A percentile compares a stretch with the other conserved stretches of the same genome.
phyloP scores from a whole-genome alignment of 2,888 invertebrate species.

The Anthrax anthrax region DNA sequence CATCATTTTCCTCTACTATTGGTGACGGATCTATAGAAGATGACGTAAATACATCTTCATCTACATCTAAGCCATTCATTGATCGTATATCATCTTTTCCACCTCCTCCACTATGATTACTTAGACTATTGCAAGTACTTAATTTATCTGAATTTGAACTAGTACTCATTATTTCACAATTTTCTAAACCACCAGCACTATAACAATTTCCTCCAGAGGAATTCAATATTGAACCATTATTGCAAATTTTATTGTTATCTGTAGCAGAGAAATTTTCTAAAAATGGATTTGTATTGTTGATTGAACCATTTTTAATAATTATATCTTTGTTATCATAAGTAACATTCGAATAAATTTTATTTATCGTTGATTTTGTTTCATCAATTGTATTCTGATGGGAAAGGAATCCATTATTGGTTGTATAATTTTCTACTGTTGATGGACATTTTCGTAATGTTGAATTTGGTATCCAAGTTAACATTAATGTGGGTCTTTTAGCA shows the following conservation, averaged over 20 bases:
- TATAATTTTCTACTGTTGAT: constrained; percentile 46
- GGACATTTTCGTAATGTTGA: constrained; percentile 76
- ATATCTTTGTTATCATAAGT: neutral
- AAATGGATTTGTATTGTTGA: constrained; percentile 35
- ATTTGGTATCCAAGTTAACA: constrained; percentile 92
- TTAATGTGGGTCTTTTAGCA: constrained; percentile 62
- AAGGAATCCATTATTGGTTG: constrained; percentile 5
- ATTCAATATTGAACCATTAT: constrained; percentile 2
- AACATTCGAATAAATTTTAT: neutral
- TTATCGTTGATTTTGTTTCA: neutral
- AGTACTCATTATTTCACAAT: constrained; percentile 39
- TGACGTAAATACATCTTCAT: constrained; percentile 15
- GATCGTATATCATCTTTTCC: constrained; percentile 9
- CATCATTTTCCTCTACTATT: constrained; percentile 23
- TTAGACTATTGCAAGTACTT: constrained; percentile 13
- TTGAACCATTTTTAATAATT: constrained; percentile 8
- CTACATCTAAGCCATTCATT: constrained; percentile 11
- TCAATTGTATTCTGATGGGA: constrained; percentile 11
- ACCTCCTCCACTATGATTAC: constrained; percentile 9
- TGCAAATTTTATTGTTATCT: constrained; percentile 7
- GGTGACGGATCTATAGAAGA: constrained; percentile 9
- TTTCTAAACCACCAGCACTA: constrained; percentile 27
- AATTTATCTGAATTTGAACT: constrained; percentile 39
- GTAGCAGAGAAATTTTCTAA: constrained; percentile 17
- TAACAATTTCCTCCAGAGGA: neutral